A percentile compares a stretch with the other conserved stretches of the same genome.
Evolutionary conservation across 2,113 vertebrate genomes (phyloP).

Genomic region (Equus przewalskii): DNA sequence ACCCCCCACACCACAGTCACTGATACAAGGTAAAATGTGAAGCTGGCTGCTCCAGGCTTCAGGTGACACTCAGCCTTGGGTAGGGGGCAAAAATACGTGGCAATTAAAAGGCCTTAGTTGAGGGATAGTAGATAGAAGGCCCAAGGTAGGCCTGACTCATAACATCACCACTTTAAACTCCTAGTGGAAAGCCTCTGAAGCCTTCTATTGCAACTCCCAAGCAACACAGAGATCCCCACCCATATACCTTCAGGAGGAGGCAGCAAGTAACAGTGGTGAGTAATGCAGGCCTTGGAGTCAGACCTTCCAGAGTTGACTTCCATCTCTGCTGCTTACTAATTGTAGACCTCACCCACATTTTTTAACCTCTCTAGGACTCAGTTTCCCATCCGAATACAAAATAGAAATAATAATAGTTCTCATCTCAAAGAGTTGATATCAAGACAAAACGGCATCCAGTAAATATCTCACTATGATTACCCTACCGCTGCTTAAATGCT

Average conservation of each 20-base stretch:
- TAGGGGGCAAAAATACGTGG: background rate
- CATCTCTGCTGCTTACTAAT: background rate
- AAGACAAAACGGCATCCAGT: background rate
- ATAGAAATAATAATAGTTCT: background rate
- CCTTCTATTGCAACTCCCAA: background rate
- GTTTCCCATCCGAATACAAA: conserved; percentile 28
- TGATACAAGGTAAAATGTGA: background rate
- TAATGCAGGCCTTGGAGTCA: background rate
- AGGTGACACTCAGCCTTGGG: background rate
- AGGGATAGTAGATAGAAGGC: background rate
- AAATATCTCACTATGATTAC: background rate
- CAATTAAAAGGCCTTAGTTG: background rate
- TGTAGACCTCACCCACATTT: background rate
- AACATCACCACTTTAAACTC: background rate
- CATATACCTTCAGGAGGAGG: background rate
- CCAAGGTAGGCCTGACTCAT: background rate
- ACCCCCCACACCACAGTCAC: background rate
- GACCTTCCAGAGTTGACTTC: background rate
- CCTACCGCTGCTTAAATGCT: background rate
- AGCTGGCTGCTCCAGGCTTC: background rate
- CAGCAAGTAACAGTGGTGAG: background rate
- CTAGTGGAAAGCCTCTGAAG: background rate
- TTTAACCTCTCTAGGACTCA: background rate
- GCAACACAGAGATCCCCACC: background rate
- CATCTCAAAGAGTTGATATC: background rate